These are phyloP conservation scores for Rhea americana DNA, from an alignment of 2,113 vertebrate species.

Conservation along the genomic window DNA sequence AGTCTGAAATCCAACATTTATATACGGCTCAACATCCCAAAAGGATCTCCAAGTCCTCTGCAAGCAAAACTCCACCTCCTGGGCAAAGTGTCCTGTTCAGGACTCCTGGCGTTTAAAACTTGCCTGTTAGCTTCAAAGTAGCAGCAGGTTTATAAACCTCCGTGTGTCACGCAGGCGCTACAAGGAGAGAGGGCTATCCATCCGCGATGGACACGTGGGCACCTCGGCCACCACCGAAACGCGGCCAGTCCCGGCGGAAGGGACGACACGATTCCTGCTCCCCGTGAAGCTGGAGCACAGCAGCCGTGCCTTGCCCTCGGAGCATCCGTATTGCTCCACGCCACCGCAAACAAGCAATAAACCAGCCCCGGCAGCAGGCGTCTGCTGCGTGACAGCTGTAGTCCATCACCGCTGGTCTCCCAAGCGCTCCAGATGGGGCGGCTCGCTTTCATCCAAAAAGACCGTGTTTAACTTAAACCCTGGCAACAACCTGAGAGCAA, in stretches of 20 bases:
- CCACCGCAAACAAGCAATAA: conserved; percentile 22
- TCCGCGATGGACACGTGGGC: not conserved
- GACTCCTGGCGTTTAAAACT: not conserved
- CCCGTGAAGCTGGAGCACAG: not conserved
- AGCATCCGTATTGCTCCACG: not conserved
- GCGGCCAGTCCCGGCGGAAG: not conserved
- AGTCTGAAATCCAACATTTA: not conserved
- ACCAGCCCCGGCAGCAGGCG: not conserved
- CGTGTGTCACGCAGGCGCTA: rapidly evolving
- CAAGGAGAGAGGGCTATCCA: not conserved
- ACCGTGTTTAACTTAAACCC: rapidly evolving
- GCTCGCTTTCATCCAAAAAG: not conserved
- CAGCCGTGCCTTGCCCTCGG: not conserved
- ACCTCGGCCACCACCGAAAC: not conserved
- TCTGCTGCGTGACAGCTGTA: not conserved
- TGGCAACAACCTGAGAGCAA: rapidly evolving
- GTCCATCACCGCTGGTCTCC: not conserved
- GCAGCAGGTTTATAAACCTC: not conserved
- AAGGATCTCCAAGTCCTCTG: not conserved
- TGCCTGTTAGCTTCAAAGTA: rapidly evolving
- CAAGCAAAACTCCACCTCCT: not conserved
- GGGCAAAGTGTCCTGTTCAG: not conserved
- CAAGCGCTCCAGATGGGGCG: not conserved
- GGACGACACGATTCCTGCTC: not conserved
- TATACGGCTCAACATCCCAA: not conserved